Conservation (phyloP, 2,888 invertebrate genomes). For the Ommatoiulus sabulosus region DNA sequence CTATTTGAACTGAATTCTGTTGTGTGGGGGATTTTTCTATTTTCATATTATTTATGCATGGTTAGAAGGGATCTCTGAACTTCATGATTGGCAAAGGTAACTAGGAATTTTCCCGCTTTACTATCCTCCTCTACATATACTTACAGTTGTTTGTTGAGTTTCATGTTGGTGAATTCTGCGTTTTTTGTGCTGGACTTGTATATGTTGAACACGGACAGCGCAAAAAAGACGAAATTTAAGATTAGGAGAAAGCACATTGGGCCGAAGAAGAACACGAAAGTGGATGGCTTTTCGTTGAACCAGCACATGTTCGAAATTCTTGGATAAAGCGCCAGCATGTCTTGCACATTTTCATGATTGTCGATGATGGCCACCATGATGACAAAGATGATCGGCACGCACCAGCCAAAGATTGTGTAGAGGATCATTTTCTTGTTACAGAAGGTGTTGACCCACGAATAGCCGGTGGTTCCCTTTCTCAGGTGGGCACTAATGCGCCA, state of each 20-base stretch:
- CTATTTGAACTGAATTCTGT: no score
- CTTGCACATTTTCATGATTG: background rate
- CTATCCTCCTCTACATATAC: background rate
- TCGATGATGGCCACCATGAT: conserved; percentile 54
- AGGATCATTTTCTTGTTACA: conserved; percentile 48
- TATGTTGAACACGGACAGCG: conserved; percentile 58
- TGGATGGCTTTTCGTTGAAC: conserved; percentile 55
- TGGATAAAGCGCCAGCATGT: conserved; percentile 51
- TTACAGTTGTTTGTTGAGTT: conserved; percentile 60
- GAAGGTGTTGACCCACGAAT: conserved; percentile 49
- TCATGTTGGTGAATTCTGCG: conserved; percentile 57
- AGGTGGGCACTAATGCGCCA: conserved; percentile 70
- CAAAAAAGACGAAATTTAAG: conserved; percentile 57
- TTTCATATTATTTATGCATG: no score
- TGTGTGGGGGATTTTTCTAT: no score
- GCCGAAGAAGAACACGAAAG: conserved; percentile 55
- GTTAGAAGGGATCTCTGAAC: no score
- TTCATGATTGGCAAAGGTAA: no score
- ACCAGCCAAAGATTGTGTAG: conserved; percentile 58
- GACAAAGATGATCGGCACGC: conserved; percentile 54
- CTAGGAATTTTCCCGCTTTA: no score
- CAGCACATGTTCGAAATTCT: conserved; percentile 53
- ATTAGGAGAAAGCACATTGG: conserved; percentile 57
- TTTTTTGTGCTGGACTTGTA: conserved; percentile 40
- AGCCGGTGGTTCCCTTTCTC: conserved; percentile 42